Base-by-base conservation (phyloP, 2,888 invertebrate species). In the Ctena decussata region DNA sequence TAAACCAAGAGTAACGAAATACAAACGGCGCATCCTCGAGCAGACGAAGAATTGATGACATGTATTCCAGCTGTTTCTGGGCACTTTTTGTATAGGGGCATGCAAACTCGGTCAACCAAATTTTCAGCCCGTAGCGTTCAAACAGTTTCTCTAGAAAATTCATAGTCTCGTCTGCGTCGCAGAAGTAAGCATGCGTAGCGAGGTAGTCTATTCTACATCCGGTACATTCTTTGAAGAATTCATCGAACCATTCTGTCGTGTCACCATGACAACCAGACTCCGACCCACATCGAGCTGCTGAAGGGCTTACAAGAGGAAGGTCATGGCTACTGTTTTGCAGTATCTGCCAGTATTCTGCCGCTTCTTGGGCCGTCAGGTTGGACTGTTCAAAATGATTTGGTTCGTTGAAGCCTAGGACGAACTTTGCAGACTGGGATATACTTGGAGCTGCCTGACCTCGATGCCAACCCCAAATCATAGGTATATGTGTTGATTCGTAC, bases 31-130 rank as follows among this genome's bases (percentile, higher is more conserved):
- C 93, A 98, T 96, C 95, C 98, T 98, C 84, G 98, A 98, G 95
- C 98, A 98, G 96, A 98, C 98, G 96, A 98, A 98, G 96, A 98
- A 98, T 96, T 98, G 98, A 77, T 69, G 86, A 81, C 91, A 91
- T 91, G 37, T 83, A 89, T 1, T 83, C n/a, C 3, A 89, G 84
- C 65, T 80, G 80, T 37, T 46, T 72, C 15, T 69, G 46, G 0
- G 60, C 74, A 60, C 81, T 76, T n/a, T 37, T 57, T 1, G 82
- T 82, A 37, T 78, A 53, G 0, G 87, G 82, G 77, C 91, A 91
- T 0, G 91, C 77, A 44, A 89, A 91, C 70, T 91, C 89, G 0
- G 91, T 91, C 74, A 91, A 82, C 91, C 91, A 91, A 12, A 85
- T 82, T 70, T 76, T 81, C 71, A 53, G 46, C 24, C 77, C 78